phyloP scores from a whole-genome alignment of 1,140 invertebrate species.

The Coptotermes formosanus region DNA sequence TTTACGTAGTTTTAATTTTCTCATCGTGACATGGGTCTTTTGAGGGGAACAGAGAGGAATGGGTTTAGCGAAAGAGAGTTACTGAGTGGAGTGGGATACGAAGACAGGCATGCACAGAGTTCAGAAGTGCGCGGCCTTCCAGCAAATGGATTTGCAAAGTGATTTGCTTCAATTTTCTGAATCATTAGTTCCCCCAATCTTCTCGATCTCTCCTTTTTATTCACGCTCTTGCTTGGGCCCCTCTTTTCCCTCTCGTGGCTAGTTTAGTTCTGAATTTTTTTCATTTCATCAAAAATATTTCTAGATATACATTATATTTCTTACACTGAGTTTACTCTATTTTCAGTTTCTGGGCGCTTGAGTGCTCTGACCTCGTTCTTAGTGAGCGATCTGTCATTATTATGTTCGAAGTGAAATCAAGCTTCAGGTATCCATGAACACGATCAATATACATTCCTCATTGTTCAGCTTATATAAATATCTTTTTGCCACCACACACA shows the following conservation, averaged over 20 bases:
- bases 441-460: too few species aligned
- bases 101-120: neutral
- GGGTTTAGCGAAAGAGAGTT: neutral
- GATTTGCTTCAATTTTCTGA: conserved; percentile 16
- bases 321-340: neutral
- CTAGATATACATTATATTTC: neutral
- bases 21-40: neutral
- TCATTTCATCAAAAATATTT: neutral
- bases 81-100: neutral
- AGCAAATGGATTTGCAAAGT: conserved; percentile 15
- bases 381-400: too few species aligned
- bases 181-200: conserved; percentile 12
- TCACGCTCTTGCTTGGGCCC: neutral
- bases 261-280: neutral
- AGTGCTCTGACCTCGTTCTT: neutral
- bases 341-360: neutral
- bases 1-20: conserved; percentile 15
- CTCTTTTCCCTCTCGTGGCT: neutral
- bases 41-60: neutral
- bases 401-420: too few species aligned
- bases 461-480: too few species aligned
- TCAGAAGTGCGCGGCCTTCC: neutral
- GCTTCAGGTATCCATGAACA: too few species aligned
- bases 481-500: too few species aligned
- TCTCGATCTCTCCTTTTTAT: neutral